These are phyloP conservation scores for Penaeus monodon DNA, from an alignment of 2,888 invertebrate species.

Conservation along the genomic window DNA sequence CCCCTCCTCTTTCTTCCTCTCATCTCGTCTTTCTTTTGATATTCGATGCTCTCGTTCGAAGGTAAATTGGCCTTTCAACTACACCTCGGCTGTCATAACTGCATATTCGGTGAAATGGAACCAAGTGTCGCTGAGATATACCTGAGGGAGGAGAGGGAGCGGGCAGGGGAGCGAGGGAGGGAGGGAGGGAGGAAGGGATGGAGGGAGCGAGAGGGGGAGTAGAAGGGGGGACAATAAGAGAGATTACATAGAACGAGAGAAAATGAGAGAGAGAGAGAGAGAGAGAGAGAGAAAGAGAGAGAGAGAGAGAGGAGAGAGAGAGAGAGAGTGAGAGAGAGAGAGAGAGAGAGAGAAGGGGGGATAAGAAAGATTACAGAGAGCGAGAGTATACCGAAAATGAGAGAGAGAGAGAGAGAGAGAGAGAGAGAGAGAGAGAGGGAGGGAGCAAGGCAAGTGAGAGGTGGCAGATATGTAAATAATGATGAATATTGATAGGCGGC, in stretches of 20 bases:
- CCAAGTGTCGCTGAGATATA: no score
- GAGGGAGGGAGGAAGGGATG: no score
- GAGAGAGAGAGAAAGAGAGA: no score
- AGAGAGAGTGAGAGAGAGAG: not conserved
- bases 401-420: not conserved
- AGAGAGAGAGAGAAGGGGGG: not conserved
- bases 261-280: no score
- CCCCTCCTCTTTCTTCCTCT: slow-evolving; percentile 4
- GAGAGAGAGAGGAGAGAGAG: no score
- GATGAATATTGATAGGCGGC: not conserved
- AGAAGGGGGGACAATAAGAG: no score
- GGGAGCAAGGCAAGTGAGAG: not conserved
- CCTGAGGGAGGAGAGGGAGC: no score
- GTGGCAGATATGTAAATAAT: not conserved
- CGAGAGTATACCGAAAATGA: not conserved
- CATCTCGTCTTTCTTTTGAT: not conserved
- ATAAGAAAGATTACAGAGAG: not conserved
- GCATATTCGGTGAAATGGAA: no score
- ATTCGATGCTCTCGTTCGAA: not conserved
- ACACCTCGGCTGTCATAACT: no score
- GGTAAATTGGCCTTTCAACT: not conserved
- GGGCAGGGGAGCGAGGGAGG: no score
- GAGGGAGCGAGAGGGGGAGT: no score
- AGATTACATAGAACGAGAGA: no score
- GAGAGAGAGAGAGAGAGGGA: not conserved